phyloP scores from a whole-genome alignment of 92 coral and sea anemone species.

The Heteractis magnifica region DNA sequence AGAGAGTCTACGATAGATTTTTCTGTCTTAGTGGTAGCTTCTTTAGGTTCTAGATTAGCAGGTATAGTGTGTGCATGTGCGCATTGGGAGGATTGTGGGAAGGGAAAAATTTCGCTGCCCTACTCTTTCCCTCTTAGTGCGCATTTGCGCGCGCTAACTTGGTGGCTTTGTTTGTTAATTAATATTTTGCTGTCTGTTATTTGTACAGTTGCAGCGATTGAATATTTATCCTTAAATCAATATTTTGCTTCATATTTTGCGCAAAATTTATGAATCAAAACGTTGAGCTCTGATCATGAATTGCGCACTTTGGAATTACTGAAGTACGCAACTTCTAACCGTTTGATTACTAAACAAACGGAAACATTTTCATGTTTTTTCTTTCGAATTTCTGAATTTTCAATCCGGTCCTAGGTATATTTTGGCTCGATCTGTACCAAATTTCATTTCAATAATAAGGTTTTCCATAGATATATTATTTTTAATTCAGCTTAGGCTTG shows the following conservation, averaged over 20 bases:
- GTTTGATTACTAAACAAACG: background rate
- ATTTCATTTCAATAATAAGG: no score
- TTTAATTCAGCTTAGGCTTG: no score
- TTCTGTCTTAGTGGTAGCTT: background rate
- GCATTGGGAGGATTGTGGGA: background rate
- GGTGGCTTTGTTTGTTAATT: background rate
- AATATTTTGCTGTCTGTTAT: background rate
- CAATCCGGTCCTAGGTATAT: no score
- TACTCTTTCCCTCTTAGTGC: background rate
- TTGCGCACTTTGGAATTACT: background rate
- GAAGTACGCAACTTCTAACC: no score
- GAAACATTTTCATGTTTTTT: no score
- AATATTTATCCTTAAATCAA: background rate
- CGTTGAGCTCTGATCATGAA: background rate
- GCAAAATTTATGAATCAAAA: background rate
- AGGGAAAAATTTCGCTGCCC: background rate
- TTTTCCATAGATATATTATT: no score
- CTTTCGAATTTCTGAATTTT: no score
- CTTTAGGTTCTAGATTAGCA: background rate
- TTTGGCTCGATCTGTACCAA: no score
- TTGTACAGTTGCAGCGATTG: background rate
- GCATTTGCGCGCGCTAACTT: background rate
- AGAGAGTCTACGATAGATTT: background rate
- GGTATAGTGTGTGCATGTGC: background rate
- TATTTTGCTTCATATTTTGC: background rate